Conservation (phyloP, 2,113 vertebrate species). For the Dasypus novemcinctus region DNA sequence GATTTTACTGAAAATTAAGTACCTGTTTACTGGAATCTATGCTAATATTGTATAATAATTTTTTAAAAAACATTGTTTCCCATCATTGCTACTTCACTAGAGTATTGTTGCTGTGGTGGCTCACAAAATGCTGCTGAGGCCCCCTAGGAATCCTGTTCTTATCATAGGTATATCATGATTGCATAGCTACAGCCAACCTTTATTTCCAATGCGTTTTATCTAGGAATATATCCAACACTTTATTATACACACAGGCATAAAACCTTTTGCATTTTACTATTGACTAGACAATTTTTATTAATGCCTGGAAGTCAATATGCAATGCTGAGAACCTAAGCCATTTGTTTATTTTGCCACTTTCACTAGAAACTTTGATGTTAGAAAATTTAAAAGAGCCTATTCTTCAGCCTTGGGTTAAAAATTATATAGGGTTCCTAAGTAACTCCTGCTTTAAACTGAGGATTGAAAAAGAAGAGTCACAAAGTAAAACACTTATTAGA, state of each 20-base stretch:
- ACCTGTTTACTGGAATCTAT: neutral
- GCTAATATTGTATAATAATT: neutral
- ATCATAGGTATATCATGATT: neutral
- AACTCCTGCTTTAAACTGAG: slow-evolving; percentile 22
- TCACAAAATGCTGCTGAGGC: neutral
- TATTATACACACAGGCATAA: neutral
- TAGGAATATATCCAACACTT: neutral
- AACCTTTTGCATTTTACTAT: slow-evolving; percentile 47
- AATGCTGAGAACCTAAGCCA: neutral
- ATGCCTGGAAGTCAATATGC: neutral
- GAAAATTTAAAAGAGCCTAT: neutral
- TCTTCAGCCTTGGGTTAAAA: slow-evolving; percentile 24
- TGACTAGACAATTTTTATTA: neutral
- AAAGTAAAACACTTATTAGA: neutral
- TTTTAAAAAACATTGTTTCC: neutral
- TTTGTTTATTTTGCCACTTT: slow-evolving; percentile 51
- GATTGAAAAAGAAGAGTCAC: neutral
- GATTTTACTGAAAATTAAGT: slow-evolving; percentile 1
- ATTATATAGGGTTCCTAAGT: neutral
- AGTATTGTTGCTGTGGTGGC: neutral
- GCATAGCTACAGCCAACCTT: neutral
- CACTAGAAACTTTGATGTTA: slow-evolving; percentile 11
- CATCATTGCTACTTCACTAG: neutral
- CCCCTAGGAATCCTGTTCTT: neutral
- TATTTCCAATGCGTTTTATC: neutral